phyloP scores from a whole-genome alignment of 2,113 vertebrate species.

The Bubo bubo region DNA sequence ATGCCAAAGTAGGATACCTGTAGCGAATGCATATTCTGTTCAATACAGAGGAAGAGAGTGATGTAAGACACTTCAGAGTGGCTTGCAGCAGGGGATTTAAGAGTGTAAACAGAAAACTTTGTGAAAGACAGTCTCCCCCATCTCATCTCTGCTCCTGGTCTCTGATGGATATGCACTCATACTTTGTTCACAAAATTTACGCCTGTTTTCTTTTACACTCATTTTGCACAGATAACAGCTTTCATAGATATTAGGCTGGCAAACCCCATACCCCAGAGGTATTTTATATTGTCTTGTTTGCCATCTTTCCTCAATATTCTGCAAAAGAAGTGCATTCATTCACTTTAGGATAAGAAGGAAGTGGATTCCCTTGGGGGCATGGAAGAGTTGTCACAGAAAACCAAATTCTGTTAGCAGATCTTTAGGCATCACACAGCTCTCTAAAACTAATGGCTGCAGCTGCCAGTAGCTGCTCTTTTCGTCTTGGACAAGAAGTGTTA shows the following conservation, averaged over 20 bases:
- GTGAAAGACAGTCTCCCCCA: background rate
- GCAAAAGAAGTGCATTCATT: background rate
- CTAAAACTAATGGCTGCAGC: background rate
- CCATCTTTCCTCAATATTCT: background rate
- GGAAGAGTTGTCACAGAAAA: background rate
- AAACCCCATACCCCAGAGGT: background rate
- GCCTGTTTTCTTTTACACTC: background rate
- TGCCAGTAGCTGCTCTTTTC: background rate
- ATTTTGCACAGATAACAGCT: background rate
- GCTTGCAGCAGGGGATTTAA: background rate
- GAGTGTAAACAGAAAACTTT: background rate
- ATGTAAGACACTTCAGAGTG: background rate
- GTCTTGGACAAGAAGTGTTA: background rate
- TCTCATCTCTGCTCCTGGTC: background rate
- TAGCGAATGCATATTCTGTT: background rate
- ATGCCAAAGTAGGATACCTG: background rate
- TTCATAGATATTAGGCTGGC: background rate
- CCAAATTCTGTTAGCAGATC: background rate
- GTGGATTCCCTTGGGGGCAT: fast-evolving
- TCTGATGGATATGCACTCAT: background rate
- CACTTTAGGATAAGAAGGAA: background rate
- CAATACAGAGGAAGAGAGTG: background rate
- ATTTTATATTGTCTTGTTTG: background rate
- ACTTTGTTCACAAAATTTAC: background rate
- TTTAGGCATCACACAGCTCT: background rate